These are phyloP conservation scores for Stegodyphus mimosarum DNA, from an alignment of 1,140 invertebrate genomes.

Conservation along the genomic window DNA sequence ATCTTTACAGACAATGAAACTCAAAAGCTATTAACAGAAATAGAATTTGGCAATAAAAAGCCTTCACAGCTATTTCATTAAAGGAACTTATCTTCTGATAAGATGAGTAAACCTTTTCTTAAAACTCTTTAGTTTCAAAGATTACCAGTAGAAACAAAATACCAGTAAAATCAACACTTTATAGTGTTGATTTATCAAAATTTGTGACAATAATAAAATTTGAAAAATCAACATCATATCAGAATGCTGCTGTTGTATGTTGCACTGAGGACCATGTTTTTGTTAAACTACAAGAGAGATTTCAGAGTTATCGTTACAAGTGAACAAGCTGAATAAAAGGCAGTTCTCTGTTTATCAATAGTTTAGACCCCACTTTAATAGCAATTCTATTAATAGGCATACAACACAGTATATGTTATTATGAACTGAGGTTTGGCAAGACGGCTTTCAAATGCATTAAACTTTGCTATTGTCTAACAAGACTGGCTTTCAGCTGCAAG, in stretches of 20 bases:
- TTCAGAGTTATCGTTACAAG: constrained; percentile 10
- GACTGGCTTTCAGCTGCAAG: background rate
- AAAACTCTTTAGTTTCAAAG: constrained; percentile 4
- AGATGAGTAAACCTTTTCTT: constrained; percentile 23
- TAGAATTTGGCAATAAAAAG: background rate
- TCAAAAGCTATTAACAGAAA: constrained; percentile 2
- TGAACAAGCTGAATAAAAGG: constrained; percentile 12
- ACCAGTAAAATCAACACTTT: background rate
- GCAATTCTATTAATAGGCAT: constrained; percentile 14
- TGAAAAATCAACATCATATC: constrained; percentile 14
- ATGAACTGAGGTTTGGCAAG: constrained; percentile 46
- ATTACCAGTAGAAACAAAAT: background rate
- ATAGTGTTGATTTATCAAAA: constrained; percentile 8
- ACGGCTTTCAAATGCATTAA: constrained; percentile 45
- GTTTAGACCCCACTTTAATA: constrained; percentile 1
- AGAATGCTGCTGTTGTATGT: constrained; percentile 18
- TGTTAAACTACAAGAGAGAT: constrained; percentile 9
- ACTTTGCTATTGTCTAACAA: constrained; percentile 25
- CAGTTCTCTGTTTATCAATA: constrained; percentile 2
- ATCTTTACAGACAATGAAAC: constrained; percentile 1
- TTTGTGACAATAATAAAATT: background rate
- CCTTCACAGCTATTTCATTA: background rate
- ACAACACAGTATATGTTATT: constrained; percentile 28
- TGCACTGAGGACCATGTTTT: constrained; percentile 1
- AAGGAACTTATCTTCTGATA: background rate